Conservation (phyloP, 2,113 vertebrate genomes). For the Ploceus nigricollis region DNA sequence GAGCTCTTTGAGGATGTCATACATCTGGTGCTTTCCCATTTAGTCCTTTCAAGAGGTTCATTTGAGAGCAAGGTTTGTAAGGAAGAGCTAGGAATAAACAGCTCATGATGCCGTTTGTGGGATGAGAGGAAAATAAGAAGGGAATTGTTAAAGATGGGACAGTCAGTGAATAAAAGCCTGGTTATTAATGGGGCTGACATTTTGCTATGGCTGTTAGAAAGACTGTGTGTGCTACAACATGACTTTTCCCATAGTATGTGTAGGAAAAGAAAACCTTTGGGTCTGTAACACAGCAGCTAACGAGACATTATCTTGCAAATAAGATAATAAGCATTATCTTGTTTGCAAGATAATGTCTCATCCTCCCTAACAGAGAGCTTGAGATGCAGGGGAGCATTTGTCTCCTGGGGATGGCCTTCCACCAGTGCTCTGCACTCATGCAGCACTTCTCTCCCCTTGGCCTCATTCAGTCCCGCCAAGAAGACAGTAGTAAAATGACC, state of each 20-base stretch:
- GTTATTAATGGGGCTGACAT: background rate
- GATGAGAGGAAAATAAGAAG: background rate
- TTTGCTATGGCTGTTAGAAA: background rate
- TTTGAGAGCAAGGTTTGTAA: background rate
- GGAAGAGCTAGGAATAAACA: slow-evolving; percentile 19
- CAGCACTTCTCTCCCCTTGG: background rate
- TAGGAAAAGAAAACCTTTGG: background rate
- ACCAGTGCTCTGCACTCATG: fast-evolving
- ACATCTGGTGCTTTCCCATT: slow-evolving; percentile 9
- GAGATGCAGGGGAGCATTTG: background rate
- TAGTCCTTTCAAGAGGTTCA: background rate
- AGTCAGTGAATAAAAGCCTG: background rate
- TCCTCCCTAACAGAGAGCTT: background rate
- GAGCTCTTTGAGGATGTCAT: background rate
- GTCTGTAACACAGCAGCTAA: background rate
- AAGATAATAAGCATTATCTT: background rate
- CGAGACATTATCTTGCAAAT: background rate
- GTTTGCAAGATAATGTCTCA: background rate
- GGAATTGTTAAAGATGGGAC: background rate
- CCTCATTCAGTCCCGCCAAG: background rate
- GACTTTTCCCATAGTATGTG: background rate
- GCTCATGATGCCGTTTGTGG: background rate
- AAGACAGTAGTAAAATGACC: background rate
- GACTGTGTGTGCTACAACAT: background rate
- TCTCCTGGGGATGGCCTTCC: background rate